Percentiles rank a stretch among this genome's conserved stretches.
These are phyloP conservation scores for Polymixis flavicincta DNA, from an alignment of 2,888 invertebrate species.

Conservation along the genomic window DNA sequence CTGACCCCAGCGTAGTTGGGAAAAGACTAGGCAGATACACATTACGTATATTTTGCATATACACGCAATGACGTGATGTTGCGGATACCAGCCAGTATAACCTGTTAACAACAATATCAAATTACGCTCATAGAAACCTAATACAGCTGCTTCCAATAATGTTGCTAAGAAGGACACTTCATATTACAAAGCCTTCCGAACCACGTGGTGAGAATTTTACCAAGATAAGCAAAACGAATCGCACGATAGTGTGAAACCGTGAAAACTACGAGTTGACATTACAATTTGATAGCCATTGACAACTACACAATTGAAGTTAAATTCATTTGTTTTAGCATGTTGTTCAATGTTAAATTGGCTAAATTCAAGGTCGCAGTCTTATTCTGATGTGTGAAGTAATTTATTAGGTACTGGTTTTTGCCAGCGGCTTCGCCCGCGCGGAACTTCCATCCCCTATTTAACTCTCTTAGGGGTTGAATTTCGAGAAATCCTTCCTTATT, in stretches of 20 bases:
- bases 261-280: conserved; percentile 53
- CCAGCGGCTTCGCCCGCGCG: too few relatives aligned
- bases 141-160: conserved; percentile 9
- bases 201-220: conserved; percentile 31
- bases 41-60: too few relatives aligned
- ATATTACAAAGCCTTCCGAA: conserved; percentile 32
- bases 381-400: conserved; percentile 11
- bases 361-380: conserved; percentile 39
- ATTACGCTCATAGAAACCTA: conserved; percentile 20
- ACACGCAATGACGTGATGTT: too few relatives aligned
- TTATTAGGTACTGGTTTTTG: background rate
- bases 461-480: too few relatives aligned
- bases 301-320: conserved; percentile 44
- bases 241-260: conserved; percentile 45
- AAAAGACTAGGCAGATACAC: too few relatives aligned
- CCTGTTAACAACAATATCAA: conserved; percentile 16
- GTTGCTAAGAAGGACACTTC: conserved; percentile 14
- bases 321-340: conserved; percentile 49
- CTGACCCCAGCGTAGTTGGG: too few relatives aligned
- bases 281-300: conserved; percentile 56
- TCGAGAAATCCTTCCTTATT: too few relatives aligned
- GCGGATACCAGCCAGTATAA: too few relatives aligned
- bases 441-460: too few relatives aligned
- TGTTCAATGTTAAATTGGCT: conserved; percentile 33
- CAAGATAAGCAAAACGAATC: conserved; percentile 32